phyloP scores from a whole-genome alignment of 2,888 invertebrate genomes.

The Sceliomorpha sp. region DNA sequence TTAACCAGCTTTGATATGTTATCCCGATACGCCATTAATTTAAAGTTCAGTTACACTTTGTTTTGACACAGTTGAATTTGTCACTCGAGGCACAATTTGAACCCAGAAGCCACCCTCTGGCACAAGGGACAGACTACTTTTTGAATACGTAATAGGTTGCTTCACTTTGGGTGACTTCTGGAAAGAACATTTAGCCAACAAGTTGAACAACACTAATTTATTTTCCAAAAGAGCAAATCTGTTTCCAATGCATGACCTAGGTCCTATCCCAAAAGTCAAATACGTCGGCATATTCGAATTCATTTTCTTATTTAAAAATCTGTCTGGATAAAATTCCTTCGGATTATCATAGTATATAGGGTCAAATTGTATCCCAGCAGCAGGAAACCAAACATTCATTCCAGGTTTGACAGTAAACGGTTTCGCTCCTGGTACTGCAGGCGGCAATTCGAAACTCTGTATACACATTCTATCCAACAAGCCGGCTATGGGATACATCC shows the following conservation, averaged over 20 bases:
- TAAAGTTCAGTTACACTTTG: no score
- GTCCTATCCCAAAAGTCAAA: constrained; percentile 75
- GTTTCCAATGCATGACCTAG: constrained; percentile 74
- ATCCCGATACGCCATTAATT: no score
- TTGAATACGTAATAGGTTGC: not conserved
- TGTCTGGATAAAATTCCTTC: constrained; percentile 75
- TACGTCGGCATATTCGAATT: constrained; percentile 52
- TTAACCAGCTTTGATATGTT: no score
- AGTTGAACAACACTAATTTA: constrained; percentile 49
- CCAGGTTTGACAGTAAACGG: constrained; percentile 67
- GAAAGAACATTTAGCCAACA: constrained; percentile 56
- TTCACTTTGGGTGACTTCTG: constrained; percentile 74
- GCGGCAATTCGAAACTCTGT: constrained; percentile 80
- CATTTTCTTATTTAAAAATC: constrained; percentile 62
- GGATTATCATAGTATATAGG: constrained; percentile 74
- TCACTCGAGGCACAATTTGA: constrained; percentile 21
- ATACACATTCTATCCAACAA: constrained; percentile 81
- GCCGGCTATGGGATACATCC: constrained; percentile 75
- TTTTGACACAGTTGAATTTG: no score
- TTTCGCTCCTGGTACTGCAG: constrained; percentile 60
- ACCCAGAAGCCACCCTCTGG: constrained; percentile 59
- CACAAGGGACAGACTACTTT: not conserved
- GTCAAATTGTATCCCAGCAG: constrained; percentile 71
- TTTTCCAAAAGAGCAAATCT: constrained; percentile 29
- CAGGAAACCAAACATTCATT: constrained; percentile 69